phyloP scores from a whole-genome alignment of 2,113 vertebrate species.

The Plecotus auritus region DNA sequence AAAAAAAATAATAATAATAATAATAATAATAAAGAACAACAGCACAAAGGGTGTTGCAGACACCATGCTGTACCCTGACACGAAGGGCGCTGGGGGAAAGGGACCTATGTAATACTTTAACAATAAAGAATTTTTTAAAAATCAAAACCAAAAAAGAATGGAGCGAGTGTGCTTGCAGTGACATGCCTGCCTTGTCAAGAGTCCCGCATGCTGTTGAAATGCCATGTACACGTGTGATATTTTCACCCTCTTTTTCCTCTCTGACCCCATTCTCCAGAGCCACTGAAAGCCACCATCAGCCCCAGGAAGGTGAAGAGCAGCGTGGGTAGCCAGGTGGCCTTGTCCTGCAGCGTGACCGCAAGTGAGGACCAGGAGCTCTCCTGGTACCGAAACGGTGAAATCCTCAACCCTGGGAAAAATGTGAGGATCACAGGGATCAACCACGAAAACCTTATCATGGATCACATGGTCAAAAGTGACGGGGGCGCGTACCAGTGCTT shows the following conservation, averaged over 20 bases:
- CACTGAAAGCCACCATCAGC: constrained; percentile 94
- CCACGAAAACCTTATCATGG: constrained; percentile 95
- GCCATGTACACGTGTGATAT: background rate
- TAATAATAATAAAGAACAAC: no score
- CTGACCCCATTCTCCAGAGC: constrained; percentile 81
- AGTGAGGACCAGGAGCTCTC: constrained; percentile 94
- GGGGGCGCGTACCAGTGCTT: constrained; percentile 99
- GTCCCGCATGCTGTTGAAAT: background rate
- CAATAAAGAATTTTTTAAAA: no score
- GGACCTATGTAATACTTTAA: no score
- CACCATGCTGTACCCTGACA: background rate
- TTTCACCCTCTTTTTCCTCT: background rate
- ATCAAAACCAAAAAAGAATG: no score
- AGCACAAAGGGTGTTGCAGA: background rate
- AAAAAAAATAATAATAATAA: background rate
- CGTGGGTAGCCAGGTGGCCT: constrained; percentile 95
- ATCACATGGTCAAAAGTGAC: constrained; percentile 97
- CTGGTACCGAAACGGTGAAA: constrained; percentile 97
- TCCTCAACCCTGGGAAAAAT: constrained; percentile 92
- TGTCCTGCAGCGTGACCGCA: constrained; percentile 94
- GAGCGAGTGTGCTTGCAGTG: fast-evolving
- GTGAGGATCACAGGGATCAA: constrained; percentile 92
- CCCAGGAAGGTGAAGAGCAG: constrained; percentile 97
- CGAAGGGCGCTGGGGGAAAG: no score
- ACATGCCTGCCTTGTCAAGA: background rate